Conservation (phyloP, 2,888 invertebrate species). For the Ariolimax columbianus region DNA sequence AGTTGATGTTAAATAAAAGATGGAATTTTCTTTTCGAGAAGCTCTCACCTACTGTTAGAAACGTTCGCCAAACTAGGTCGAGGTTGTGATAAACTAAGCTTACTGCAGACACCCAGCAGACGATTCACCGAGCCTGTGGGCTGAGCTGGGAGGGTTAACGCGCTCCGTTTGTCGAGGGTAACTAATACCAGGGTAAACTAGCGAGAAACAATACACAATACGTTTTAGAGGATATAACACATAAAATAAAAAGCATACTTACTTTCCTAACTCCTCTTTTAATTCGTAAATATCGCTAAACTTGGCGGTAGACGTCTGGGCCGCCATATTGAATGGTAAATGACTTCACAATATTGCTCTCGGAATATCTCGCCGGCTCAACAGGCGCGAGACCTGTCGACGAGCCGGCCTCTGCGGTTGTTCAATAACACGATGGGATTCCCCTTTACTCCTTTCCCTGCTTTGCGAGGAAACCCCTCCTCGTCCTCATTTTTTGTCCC, state of each 20-base stretch:
- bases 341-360: conserved; percentile 68
- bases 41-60: not conserved
- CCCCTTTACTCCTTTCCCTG: conserved; percentile 12
- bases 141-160: not conserved
- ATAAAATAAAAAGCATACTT: conserved; percentile 81
- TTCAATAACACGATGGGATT: conserved; percentile 37
- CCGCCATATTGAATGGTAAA: conserved; percentile 78
- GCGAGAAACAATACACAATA: not conserved
- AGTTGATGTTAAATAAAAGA: not conserved
- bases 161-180: not conserved
- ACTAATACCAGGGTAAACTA: not conserved
- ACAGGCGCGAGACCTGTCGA: conserved; percentile 51
- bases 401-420: conserved; percentile 8
- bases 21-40: not conserved
- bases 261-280: conserved; percentile 99
- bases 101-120: conserved; percentile 39
- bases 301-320: conserved; percentile 88
- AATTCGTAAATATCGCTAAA: conserved; percentile 99
- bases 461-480: not conserved
- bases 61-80: not conserved
- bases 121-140: not conserved
- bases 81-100: conserved; percentile 3
- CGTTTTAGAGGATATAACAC: not conserved
- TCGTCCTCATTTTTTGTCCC: not conserved
- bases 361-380: conserved; percentile 64